Percentiles rank a stretch among this genome's conserved stretches.
Conservation (phyloP, 2,797 vertebrate species). For the Coccyzus lansbergi region DNA sequence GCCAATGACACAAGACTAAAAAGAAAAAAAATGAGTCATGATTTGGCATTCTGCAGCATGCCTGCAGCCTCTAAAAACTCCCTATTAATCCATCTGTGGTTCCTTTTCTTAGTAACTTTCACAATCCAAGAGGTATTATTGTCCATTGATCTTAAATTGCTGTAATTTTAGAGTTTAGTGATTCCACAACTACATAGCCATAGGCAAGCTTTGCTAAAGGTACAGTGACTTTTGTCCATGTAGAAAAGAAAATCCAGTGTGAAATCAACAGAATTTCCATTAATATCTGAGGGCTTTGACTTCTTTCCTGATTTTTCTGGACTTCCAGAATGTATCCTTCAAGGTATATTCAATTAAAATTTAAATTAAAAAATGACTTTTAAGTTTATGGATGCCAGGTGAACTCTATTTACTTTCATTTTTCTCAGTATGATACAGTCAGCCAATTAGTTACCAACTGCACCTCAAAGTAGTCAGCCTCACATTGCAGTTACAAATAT, state of each 20-base stretch:
- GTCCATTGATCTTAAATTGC: neutral
- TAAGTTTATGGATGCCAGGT: neutral
- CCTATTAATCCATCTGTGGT: rapidly evolving
- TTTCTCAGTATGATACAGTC: neutral
- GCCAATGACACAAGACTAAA: neutral
- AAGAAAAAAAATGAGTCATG: neutral
- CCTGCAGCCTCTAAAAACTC: neutral
- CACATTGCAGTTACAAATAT: neutral
- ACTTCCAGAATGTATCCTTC: neutral
- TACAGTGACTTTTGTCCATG: neutral
- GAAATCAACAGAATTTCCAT: neutral
- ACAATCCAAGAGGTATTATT: neutral
- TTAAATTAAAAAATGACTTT: neutral
- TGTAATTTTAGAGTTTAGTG: neutral
- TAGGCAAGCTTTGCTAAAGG: neutral
- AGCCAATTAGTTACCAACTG: neutral
- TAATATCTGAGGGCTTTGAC: neutral
- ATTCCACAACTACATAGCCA: neutral
- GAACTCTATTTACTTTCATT: neutral
- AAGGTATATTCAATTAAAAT: neutral
- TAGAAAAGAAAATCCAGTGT: neutral
- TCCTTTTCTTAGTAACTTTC: neutral
- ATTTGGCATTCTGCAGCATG: neutral
- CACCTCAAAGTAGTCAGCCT: neutral
- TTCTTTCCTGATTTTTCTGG: neutral